Conservation (phyloP, 92 coral and sea anemone species). For the Epizoanthus illoricatus region DNA sequence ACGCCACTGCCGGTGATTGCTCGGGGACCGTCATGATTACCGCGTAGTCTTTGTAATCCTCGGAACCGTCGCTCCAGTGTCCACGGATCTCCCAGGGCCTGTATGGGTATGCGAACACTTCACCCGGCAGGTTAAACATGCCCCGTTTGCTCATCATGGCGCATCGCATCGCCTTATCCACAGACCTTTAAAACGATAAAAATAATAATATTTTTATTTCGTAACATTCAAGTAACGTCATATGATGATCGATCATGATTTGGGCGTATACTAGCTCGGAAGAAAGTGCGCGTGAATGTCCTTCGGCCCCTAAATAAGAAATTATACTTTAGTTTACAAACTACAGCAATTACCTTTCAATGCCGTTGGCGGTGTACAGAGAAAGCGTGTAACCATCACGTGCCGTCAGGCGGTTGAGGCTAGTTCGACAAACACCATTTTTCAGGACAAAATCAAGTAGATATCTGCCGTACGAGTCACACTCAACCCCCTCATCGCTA, state of each 20-base stretch:
- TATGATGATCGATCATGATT: constrained; percentile 2
- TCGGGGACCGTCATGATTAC: constrained; percentile 33
- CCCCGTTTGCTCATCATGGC: constrained; percentile 34
- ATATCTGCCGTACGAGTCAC: constrained; percentile 32
- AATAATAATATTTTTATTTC: not conserved
- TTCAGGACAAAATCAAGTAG: constrained; percentile 31
- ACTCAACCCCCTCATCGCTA: constrained; percentile 33
- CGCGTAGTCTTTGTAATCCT: constrained; percentile 32
- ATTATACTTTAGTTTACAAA: constrained; percentile 19
- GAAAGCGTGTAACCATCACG: constrained; percentile 32
- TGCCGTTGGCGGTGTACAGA: constrained; percentile 30
- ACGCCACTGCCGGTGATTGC: constrained; percentile 34
- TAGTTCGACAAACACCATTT: constrained; percentile 31
- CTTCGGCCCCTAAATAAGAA: constrained; percentile 5
- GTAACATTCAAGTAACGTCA: constrained; percentile 3
- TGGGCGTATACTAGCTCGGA: constrained; percentile 6
- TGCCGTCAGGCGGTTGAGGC: constrained; percentile 35
- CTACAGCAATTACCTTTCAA: constrained; percentile 31
- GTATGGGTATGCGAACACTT: constrained; percentile 25
- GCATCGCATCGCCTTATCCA: constrained; percentile 33
- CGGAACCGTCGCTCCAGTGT: constrained; percentile 26
- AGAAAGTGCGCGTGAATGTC: constrained; percentile 5
- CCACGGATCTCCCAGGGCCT: constrained; percentile 33
- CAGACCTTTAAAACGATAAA: constrained; percentile 22
- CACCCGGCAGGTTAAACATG: constrained; percentile 33